phyloP scores from a whole-genome alignment of 1,140 invertebrate genomes.

The Drosophila pseudoobscura region DNA sequence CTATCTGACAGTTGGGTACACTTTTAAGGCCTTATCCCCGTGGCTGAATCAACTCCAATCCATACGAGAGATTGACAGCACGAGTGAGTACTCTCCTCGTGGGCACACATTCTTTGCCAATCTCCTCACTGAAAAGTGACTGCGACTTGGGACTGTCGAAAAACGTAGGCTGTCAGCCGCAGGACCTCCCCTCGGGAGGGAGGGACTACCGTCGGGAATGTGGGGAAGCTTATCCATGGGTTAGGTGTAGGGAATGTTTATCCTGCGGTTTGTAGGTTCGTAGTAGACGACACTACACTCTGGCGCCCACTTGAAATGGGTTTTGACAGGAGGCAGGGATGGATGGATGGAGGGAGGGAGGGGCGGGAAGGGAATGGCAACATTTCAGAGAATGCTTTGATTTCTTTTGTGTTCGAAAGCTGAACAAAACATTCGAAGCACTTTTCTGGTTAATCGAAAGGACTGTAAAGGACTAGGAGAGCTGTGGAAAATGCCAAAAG shows the following conservation, averaged over 20 bases:
- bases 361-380: constrained; percentile 12
- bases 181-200: background rate
- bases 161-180: constrained; percentile 19
- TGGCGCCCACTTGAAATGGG: constrained; percentile 54
- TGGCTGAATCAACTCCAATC: constrained; percentile 51
- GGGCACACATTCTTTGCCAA: constrained; percentile 13
- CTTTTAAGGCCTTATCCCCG: constrained; percentile 27
- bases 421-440: constrained; percentile 40
- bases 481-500: constrained; percentile 42
- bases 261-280: no score
- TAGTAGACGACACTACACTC: constrained; percentile 23
- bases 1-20: constrained; percentile 5
- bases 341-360: background rate
- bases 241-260: no score
- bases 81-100: constrained; percentile 24
- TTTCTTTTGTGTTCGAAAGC: constrained; percentile 31
- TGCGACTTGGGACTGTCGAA: constrained; percentile 46
- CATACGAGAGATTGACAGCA: constrained; percentile 34
- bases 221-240: no score
- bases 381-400: constrained; percentile 31
- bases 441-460: constrained; percentile 43
- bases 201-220: constrained; percentile 9
- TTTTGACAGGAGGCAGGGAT: constrained; percentile 37
- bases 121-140: constrained; percentile 22
- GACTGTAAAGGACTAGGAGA: background rate